Evolutionary conservation across 2,888 invertebrate species (phyloP), one percentile per base, ranked within the genome.

Genomic region (Diarsia rubi): DNA sequence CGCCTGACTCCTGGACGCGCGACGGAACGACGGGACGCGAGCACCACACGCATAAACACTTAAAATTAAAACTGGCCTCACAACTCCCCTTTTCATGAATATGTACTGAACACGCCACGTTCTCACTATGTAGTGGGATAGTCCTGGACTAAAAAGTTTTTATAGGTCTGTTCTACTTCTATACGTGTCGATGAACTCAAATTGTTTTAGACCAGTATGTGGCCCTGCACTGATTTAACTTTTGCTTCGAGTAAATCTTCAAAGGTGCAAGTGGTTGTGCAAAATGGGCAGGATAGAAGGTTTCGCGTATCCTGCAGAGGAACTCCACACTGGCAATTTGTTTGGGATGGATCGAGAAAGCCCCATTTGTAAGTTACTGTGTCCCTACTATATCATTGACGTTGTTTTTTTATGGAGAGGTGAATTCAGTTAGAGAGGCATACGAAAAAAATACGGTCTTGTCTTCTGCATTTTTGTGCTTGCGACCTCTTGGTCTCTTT

Each of bases 61-160:
- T 91, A 91, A 89, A 93, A 93, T 93, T 94, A 94, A 94, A 93
- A 90, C 91, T 90, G 91, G 89, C 79, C 67, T 80, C 89, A 81
- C 83, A 79, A 71, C 79, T 80, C 86, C 85, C 86, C 81, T 84
- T 84, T 86, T 83, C 82, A 85, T 82, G 78, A 84, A 81, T 77
- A 52, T 80, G 63, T 67, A 74, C 57, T 81, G 63, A 71, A 70
- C 75, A 44, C 75, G 54, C 86, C 83, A 87, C 67, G 65, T 31
- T 45, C 74, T 16, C 14, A 19, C 45, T 59, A 24, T 67, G 52
- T 70, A 31, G 16, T 42, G 57, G 83, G 86, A 87, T 75, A 80
- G 63, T 86, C 87, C 81, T 59, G 67, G 1, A 19, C 24, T 71
- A 27, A 69, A 79, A 42, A 8, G 0, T 21, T 57, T 27, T 24